Percentiles rank a stretch among this genome's conserved stretches.
phyloP scores from a whole-genome alignment of 2,113 vertebrate genomes.

The Actinemys pallida region DNA sequence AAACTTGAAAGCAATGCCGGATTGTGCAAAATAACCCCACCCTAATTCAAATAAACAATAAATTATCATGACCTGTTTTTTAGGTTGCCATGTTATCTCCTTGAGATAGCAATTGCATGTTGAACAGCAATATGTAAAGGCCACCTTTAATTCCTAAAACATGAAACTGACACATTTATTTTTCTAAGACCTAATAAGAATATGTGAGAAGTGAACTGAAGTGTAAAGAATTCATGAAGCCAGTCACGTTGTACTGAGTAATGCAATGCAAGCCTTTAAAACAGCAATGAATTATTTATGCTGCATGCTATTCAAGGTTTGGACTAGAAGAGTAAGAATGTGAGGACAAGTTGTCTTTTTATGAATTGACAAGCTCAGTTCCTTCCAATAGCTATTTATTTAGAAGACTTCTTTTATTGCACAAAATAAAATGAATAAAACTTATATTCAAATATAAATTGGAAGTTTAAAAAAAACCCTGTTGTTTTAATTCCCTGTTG shows the following conservation, averaged over 20 bases:
- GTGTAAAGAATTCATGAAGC: slow-evolving; percentile 61
- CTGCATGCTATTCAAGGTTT: slow-evolving; percentile 49
- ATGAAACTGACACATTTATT: not conserved
- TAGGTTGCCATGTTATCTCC: not conserved
- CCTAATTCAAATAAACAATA: not conserved
- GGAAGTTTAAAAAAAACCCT: slow-evolving; percentile 40
- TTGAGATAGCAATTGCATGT: slow-evolving; percentile 41
- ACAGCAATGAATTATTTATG: slow-evolving; percentile 62
- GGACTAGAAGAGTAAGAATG: slow-evolving; percentile 42
- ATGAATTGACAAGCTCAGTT: slow-evolving; percentile 30
- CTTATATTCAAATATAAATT: not conserved
- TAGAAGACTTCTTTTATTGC: slow-evolving; percentile 52
- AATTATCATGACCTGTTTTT: not conserved
- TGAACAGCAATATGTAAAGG: not conserved
- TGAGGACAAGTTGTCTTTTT: slow-evolving; percentile 62
- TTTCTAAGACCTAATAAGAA: not conserved
- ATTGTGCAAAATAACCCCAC: not conserved
- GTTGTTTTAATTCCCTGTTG: slow-evolving; percentile 33
- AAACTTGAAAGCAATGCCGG: not conserved
- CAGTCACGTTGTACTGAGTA: slow-evolving; percentile 61
- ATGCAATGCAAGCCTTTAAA: slow-evolving; percentile 63
- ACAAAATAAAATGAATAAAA: slow-evolving; percentile 21
- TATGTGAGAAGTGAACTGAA: slow-evolving; percentile 53
- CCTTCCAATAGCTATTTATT: slow-evolving; percentile 56
- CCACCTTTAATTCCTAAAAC: not conserved